A percentile compares a stretch with the other conserved stretches of the same genome.
These are phyloP conservation scores for Hirundichthys speculiger DNA, from an alignment of 2,113 vertebrate genomes.

Conservation along the genomic window DNA sequence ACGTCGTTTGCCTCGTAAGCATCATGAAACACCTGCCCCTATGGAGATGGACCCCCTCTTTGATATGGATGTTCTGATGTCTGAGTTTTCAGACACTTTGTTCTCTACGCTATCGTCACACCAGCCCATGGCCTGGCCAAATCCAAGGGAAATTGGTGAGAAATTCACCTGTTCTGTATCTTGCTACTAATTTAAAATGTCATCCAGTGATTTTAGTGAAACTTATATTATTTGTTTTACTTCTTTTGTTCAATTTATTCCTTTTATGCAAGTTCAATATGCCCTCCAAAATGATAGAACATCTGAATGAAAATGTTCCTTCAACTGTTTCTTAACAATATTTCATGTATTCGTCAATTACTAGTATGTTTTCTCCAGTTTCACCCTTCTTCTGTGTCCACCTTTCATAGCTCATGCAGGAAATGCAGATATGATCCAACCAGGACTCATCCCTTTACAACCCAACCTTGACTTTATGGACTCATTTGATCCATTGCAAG, in stretches of 20 bases:
- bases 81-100: slow-evolving; percentile 93
- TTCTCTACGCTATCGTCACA: slow-evolving; percentile 95
- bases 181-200: too few species aligned
- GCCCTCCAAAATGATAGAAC: too few species aligned
- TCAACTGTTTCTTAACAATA: neutral
- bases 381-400: slow-evolving; percentile 5
- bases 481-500: slow-evolving; percentile 95
- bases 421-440: slow-evolving; percentile 99
- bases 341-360: neutral
- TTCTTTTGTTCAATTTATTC: too few species aligned
- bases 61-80: slow-evolving; percentile 96
- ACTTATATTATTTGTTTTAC: too few species aligned
- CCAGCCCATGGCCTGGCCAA: slow-evolving; percentile 90
- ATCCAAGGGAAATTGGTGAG: slow-evolving; percentile 94
- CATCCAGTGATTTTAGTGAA: too few species aligned
- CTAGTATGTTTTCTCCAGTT: neutral
- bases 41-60: slow-evolving; percentile 95
- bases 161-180: slow-evolving; percentile 1
- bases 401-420: slow-evolving; percentile 87
- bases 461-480: slow-evolving; percentile 99
- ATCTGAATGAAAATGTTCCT: too few species aligned
- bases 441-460: slow-evolving; percentile 94
- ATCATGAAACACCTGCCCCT: slow-evolving; percentile 86
- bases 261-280: too few species aligned
- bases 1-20: slow-evolving; percentile 77